A percentile compares a stretch with the other conserved stretches of the same genome.
Evolutionary conservation across 2,113 vertebrate genomes (phyloP).

Genomic region (Chaetops frenatus): DNA sequence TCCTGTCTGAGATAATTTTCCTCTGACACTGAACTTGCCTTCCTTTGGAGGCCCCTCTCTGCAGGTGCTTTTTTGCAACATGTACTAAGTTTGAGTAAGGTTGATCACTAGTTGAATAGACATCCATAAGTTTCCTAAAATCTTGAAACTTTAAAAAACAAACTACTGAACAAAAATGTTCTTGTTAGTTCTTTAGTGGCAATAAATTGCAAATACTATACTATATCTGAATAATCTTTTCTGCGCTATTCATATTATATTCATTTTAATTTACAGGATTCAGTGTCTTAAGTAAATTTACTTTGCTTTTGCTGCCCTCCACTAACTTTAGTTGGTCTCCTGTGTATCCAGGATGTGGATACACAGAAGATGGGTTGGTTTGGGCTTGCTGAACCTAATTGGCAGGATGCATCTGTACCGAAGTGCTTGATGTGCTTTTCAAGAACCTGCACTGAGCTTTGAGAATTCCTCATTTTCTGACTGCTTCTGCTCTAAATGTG

Average conservation of each 20-base stretch:
- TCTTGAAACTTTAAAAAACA: background rate
- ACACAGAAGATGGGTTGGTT: background rate
- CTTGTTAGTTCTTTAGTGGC: background rate
- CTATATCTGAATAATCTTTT: background rate
- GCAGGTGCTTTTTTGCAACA: background rate
- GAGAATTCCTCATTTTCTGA: background rate
- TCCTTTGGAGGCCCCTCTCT: background rate
- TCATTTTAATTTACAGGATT: background rate
- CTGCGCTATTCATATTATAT: background rate
- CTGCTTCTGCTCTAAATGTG: background rate
- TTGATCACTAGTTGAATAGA: background rate
- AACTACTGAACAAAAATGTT: background rate
- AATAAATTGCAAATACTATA: background rate
- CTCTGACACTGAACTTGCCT: background rate
- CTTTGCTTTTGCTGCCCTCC: background rate
- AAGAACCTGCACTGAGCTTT: background rate
- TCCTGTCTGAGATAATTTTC: background rate
- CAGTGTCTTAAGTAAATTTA: background rate
- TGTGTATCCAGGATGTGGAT: background rate
- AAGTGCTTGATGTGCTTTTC: background rate
- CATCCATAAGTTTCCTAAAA: background rate
- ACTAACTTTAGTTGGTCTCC: background rate
- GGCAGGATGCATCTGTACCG: background rate
- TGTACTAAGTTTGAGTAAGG: background rate
- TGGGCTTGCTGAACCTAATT: background rate